Base-by-base conservation (phyloP, 1,140 invertebrate genomes). In the Wiebesia pumilae region DNA sequence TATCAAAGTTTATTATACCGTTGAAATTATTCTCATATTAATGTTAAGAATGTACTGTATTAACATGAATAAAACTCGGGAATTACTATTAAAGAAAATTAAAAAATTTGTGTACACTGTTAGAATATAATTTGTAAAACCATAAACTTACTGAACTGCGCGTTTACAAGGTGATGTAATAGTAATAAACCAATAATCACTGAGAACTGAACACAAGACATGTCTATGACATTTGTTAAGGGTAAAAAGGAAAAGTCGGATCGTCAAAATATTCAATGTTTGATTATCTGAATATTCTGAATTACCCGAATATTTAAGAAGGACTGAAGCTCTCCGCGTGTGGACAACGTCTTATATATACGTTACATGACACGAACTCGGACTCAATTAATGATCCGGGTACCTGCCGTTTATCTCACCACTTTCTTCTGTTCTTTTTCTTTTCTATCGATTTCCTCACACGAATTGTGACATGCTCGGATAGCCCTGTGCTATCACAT, bases 371-470 rank as follows among this genome's bases (percentile, higher is more conserved):
- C 27, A 27, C 78, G 79, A 19, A 21, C 16, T 30, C 65, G 16
- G 54, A 38, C 35, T 81, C 67, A 54, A 86, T 81, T 85, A 62
- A 81, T 81, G 54, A 75, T 86, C 51, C 51, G 27, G 38, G 47
- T 81, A 73, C 69, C 58, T 35, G 33, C 27, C 54, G 24, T 33
- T 81, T 38, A 77, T 86, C 35, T 81, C 38, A 40, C 19, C 35
- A 81, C 79, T 86, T 86, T 86, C 84, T 81, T 86, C 51, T 47
- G 33, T 58, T 47, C 40, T 69, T 65, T 85, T 40, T 16, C 19
- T 78, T 79, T 79, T 51, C 73, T 80, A 80, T 75, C 43, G 77
- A 81, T 85, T 85, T 81, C 78, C 35, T 33, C 43, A 81, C 40
- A 14, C 27, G 47, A 84, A 27, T 62, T 10, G 3, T 27, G 4